Evolutionary conservation across 2,797 vertebrate genomes (phyloP), one percentile per base, ranked within the genome.

Genomic region (Dallia pectoralis): DNA sequence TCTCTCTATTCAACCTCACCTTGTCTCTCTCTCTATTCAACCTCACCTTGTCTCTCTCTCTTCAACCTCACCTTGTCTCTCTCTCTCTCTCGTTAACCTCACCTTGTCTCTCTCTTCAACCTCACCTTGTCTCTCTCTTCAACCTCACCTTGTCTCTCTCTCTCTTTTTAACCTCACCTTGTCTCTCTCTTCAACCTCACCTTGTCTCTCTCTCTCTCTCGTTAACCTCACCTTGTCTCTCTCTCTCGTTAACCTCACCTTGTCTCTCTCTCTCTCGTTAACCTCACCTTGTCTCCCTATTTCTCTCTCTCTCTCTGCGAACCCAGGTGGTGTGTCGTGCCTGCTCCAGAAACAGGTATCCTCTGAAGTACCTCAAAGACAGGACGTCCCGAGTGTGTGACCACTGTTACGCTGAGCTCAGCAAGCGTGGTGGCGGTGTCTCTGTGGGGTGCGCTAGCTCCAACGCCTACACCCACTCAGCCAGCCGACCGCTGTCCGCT

Each of bases 281-380:
- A 2, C 40, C 49, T 19, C 15, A 44, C 65, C 36, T 1, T 14
- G 40, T 59, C 0, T 82, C 14, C 76, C 59, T 33, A 56, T 69
- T 70, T n/a, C 67, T 63, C n/a, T 82, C 14, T 77, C 59, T 33
- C 65, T 69, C 73, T n/a, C 67, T 48, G 25, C 77, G 2, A 67
- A 72, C 79, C 66, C 88, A 99, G 97, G 97, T 99, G 65, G 94
- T 99, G 78, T 99, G 97, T 83, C 94, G 96, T 33, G 94, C 96
- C 78, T 99, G 97, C 82, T 99, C 96, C 14, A 92, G 95, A 82
- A 97, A 98, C 91, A 96, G 97, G 91, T 97, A 96, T 85, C 96
- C 97, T 8, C 93, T 99, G 78, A 98, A 96, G 93, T 98, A 98
- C 93, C 96, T 99, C 90, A 98, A 96, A 91, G 95, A 97, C 87